Percentiles rank a stretch among this genome's conserved stretches.
These are phyloP conservation scores for Caenorhabditis plicata DNA, from an alignment of 2,888 invertebrate genomes.

Conservation along the genomic window DNA sequence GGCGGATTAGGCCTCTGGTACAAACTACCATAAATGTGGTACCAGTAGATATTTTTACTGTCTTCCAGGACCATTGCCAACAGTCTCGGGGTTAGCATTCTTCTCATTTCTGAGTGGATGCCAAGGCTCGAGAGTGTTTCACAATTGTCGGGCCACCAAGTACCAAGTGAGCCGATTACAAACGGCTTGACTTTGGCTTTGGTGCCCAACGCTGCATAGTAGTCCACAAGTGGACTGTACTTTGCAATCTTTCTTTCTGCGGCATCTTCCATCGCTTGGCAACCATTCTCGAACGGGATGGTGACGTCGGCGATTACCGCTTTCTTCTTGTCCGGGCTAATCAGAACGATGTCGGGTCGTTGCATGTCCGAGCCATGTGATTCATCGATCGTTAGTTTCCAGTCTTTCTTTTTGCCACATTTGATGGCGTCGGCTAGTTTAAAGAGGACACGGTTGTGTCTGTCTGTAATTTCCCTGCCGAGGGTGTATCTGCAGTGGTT, in stretches of 20 bases:
- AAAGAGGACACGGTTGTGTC: conserved; percentile 1
- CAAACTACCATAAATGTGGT: too few relatives aligned
- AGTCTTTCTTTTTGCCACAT: neutral
- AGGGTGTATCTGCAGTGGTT: neutral
- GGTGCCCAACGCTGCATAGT: neutral
- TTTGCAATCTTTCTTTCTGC: conserved; percentile 1
- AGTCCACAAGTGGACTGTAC: neutral
- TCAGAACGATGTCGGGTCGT: conserved; percentile 1
- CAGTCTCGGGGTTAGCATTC: too few relatives aligned
- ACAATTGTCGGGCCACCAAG: too few relatives aligned
- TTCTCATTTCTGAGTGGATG: too few relatives aligned
- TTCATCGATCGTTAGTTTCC: neutral
- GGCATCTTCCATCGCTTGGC: neutral
- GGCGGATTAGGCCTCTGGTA: too few relatives aligned
- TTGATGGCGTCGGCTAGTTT: neutral
- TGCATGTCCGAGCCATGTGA: neutral
- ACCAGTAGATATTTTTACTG: too few relatives aligned
- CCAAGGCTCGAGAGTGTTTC: too few relatives aligned
- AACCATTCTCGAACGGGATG: conserved; percentile 4
- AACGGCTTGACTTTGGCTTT: neutral
- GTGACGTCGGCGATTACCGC: conserved; percentile 4
- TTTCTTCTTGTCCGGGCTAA: neutral
- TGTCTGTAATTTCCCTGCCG: neutral
- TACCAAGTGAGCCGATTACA: neutral
- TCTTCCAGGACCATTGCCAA: too few relatives aligned